Percentiles rank a stretch among this genome's conserved stretches.
These are phyloP conservation scores for Drosophila pachea DNA, from an alignment of 1,140 invertebrate species.

Conservation along the genomic window DNA sequence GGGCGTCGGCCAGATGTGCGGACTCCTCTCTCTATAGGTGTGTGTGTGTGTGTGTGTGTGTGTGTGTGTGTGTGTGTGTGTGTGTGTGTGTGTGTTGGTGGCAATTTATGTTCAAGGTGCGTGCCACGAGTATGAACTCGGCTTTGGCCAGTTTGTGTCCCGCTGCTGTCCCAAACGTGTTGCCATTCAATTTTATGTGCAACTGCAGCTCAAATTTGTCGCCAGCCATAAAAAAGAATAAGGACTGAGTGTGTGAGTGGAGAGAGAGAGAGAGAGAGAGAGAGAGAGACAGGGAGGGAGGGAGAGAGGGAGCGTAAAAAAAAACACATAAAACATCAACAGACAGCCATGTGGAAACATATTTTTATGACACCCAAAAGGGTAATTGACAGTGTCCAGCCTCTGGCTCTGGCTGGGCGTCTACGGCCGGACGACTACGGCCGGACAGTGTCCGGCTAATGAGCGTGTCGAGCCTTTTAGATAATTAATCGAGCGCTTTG, in stretches of 20 bases:
- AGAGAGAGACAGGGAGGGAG: no score
- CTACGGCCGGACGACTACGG: neutral
- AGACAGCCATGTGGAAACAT: conserved; percentile 41
- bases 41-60: no score
- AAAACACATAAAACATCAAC: conserved; percentile 25
- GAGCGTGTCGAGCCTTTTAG: conserved; percentile 46
- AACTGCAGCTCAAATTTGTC: conserved; percentile 46
- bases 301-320: neutral
- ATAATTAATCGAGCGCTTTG: conserved; percentile 47
- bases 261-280: neutral
- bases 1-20: conserved; percentile 1
- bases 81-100: no score
- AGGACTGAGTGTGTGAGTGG: neutral
- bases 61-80: no score
- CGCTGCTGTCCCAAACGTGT: conserved; percentile 32
- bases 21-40: no score
- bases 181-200: conserved; percentile 52
- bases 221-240: conserved; percentile 18
- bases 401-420: neutral
- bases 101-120: conserved; percentile 54
- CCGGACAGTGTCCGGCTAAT: conserved; percentile 42
- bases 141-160: conserved; percentile 42
- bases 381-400: conserved; percentile 42
- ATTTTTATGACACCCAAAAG: conserved; percentile 53
- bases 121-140: conserved; percentile 46